phyloP scores from a whole-genome alignment of 2,113 vertebrate species.

The Ahaetulla prasina region DNA sequence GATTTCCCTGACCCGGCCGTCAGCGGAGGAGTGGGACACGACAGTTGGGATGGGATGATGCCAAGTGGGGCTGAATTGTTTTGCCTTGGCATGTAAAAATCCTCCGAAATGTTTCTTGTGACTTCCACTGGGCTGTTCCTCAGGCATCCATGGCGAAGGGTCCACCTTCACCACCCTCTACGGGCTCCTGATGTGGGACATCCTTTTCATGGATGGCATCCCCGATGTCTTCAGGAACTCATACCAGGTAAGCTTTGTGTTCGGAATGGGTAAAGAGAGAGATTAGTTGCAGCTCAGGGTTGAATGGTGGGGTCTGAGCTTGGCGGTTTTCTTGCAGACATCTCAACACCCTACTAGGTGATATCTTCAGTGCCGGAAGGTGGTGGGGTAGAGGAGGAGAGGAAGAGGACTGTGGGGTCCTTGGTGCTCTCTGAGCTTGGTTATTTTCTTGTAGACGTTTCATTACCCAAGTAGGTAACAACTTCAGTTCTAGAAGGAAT shows the following conservation, averaged over 20 bases:
- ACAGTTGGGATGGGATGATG: too few species aligned
- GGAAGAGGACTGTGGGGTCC: neutral
- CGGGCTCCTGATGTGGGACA: constrained; percentile 89
- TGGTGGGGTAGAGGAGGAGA: neutral
- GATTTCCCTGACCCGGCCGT: too few species aligned
- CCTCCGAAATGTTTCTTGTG: too few species aligned
- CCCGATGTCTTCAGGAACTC: constrained; percentile 87
- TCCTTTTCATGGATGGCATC: constrained; percentile 85
- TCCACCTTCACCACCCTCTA: constrained; percentile 88
- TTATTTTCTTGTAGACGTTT: neutral
- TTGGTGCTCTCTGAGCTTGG: neutral
- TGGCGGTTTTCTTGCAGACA: neutral
- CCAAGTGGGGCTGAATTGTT: neutral
- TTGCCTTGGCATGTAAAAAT: neutral
- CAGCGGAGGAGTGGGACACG: too few species aligned
- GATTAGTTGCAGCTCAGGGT: neutral
- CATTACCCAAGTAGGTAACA: neutral
- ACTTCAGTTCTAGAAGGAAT: neutral
- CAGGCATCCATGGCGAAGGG: constrained; percentile 97
- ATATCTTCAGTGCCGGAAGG: neutral
- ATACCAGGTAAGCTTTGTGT: constrained; percentile 81
- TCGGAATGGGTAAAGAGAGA: neutral
- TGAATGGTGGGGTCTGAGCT: neutral
- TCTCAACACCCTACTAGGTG: neutral
- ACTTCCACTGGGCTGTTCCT: neutral